Base-by-base conservation (phyloP, 2,888 invertebrate species). In the Scaeva pyrastri region DNA sequence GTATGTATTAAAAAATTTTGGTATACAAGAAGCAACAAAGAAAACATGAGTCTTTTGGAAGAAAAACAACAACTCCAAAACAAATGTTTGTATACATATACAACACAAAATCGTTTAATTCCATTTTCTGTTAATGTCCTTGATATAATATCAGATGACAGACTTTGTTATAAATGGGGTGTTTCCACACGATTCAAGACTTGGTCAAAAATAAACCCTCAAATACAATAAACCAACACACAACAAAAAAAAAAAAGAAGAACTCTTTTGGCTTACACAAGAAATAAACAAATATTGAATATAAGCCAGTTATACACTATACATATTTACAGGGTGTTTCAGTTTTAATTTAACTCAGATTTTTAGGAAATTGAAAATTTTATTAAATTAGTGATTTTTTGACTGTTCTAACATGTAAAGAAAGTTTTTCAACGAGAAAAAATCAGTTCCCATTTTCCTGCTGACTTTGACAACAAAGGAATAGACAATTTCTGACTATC, bases 71-170 rank as follows among this genome's bases (percentile, higher is more conserved):
- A 64, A 56, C n/a, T 36, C 62, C 16, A 16, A 50, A 41, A 75
- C 73, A 11, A 48, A 48, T 36, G 16, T 11, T 39, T 3, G 11
- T 39, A 39, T 12, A 31, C 8, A 31, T 31, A 31, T 7, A 31
- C 3, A 3, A 58, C 48, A 64, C 64, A 66, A 66, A 80, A 85
- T 85, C 80, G 85, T 85, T 80, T 85, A 80, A 76, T 85, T 84
- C 80, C 80, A 80, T 80, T 85, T 85, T 71, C 76, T 80, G 80
- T 80, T 85, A 85, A 85, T 85, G 80, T 56, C 68, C 55, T 68
- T 58, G 76, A 85, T 85, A 85, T 80, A 85, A 72, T 80, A 85
- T 85, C 85, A 85, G 81, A 76, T 80, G 80, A 76, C 85, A 85
- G 85, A 80, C 76, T 68, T 68, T 68, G 68, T 80, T 85, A 85